These are phyloP conservation scores for Nomada ruficornis DNA, from an alignment of 2,888 invertebrate species.

Conservation along the genomic window DNA sequence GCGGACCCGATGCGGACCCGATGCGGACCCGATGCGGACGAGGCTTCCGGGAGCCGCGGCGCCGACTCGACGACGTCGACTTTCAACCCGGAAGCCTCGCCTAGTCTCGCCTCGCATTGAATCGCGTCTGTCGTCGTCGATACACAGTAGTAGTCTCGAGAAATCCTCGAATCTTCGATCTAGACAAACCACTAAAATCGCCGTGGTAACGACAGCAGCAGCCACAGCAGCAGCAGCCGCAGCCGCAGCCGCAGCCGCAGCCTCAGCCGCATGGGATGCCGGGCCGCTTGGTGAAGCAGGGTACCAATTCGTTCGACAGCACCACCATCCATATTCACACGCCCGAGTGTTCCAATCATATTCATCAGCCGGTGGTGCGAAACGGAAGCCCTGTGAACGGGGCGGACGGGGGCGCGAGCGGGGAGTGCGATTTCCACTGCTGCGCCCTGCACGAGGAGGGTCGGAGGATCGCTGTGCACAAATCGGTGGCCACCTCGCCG, in stretches of 20 bases:
- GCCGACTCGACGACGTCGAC: conserved; percentile 10
- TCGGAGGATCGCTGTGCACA: conserved; percentile 95
- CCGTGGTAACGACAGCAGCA: conserved; percentile 48
- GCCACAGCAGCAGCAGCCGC: conserved; percentile 75
- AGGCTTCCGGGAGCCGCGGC: conserved; percentile 50
- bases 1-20: conserved; percentile 12
- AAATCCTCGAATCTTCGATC: conserved; percentile 33
- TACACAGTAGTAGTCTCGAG: conserved; percentile 58
- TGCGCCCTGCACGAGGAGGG: conserved; percentile 97
- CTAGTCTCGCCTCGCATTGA: conserved; percentile 14
- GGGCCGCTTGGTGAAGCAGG: conserved; percentile 85
- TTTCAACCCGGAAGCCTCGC: conserved; percentile 66
- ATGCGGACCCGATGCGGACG: conserved; percentile 19
- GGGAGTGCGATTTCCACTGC: conserved; percentile 97
- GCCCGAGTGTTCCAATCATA: conserved; percentile 90
- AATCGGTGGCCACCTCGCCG: conserved; percentile 96
- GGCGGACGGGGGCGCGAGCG: conserved; percentile 85
- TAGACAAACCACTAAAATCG: conserved; percentile 61
- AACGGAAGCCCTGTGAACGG: conserved; percentile 88
- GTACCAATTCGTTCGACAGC: conserved; percentile 88
- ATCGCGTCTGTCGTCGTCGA: conserved; percentile 51
- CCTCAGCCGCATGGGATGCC: conserved; percentile 72
- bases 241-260: conserved; percentile 77
- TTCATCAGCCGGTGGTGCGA: conserved; percentile 89
- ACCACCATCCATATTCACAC: conserved; percentile 93